These are phyloP conservation scores for Malachius bipustulatus DNA, from an alignment of 2,888 invertebrate genomes.

Conservation along the genomic window DNA sequence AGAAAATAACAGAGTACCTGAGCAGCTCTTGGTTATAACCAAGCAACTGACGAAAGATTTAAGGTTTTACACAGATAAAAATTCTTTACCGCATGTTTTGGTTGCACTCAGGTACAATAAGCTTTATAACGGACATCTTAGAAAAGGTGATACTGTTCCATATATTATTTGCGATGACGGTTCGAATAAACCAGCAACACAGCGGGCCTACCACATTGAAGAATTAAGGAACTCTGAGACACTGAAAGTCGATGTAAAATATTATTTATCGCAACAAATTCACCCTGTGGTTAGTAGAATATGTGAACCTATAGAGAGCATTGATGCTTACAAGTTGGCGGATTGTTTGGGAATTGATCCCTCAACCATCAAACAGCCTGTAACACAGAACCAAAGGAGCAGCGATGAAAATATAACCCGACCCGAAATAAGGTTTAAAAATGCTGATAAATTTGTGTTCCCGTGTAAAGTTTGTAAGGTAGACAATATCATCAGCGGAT, in stretches of 20 bases:
- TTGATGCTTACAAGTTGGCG: slow-evolving; percentile 82
- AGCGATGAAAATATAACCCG: slow-evolving; percentile 23
- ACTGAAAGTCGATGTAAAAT: slow-evolving; percentile 71
- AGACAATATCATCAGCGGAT: slow-evolving; percentile 24
- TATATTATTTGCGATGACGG: slow-evolving; percentile 94
- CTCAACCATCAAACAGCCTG: slow-evolving; percentile 35
- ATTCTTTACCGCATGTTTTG: slow-evolving; percentile 70
- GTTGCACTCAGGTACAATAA: slow-evolving; percentile 86
- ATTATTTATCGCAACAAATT: slow-evolving; percentile 90
- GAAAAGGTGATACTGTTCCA: slow-evolving; percentile 88
- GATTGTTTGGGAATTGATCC: slow-evolving; percentile 71
- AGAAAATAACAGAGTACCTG: slow-evolving; percentile 53
- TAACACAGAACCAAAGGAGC: slow-evolving; percentile 36
- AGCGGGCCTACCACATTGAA: slow-evolving; percentile 88
- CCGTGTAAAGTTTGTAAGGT: slow-evolving; percentile 46
- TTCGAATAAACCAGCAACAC: slow-evolving; percentile 63
- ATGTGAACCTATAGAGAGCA: slow-evolving; percentile 90
- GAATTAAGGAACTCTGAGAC: slow-evolving; percentile 63
- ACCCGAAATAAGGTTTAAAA: slow-evolving; percentile 8
- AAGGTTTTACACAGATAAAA: slow-evolving; percentile 77
- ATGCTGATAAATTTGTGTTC: slow-evolving; percentile 27
- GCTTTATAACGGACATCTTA: slow-evolving; percentile 66
- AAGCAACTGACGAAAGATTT: slow-evolving; percentile 94
- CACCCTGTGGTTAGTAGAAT: slow-evolving; percentile 93
- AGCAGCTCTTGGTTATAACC: slow-evolving; percentile 73